These are phyloP conservation scores for Choreutis nemorana DNA, from an alignment of 2,888 invertebrate genomes.

Conservation along the genomic window DNA sequence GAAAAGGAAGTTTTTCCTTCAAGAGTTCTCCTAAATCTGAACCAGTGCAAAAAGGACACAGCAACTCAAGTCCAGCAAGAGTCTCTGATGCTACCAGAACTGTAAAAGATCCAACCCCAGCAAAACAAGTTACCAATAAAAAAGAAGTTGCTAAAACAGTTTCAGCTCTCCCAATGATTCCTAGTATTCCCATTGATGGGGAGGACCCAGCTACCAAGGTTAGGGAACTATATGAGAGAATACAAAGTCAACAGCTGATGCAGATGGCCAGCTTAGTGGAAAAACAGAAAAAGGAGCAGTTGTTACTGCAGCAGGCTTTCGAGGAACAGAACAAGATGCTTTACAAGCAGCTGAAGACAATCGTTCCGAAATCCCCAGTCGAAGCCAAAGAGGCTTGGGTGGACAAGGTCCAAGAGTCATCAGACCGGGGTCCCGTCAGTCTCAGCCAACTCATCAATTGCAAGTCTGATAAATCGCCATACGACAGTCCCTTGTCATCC, in stretches of 20 bases:
- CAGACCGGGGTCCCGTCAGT: slow-evolving; percentile 43
- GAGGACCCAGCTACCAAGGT: slow-evolving; percentile 44
- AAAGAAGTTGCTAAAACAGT: slow-evolving; percentile 10
- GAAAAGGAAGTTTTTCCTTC: slow-evolving; percentile 15
- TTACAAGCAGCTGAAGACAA: slow-evolving; percentile 52
- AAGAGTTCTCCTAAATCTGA: slow-evolving; percentile 29
- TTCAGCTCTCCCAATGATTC: slow-evolving; percentile 11
- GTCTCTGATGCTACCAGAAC: slow-evolving; percentile 17
- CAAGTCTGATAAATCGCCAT: slow-evolving; percentile 20
- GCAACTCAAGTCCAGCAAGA: slow-evolving; percentile 20
- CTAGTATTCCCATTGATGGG: no score
- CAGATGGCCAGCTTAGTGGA: slow-evolving; percentile 70
- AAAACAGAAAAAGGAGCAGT: slow-evolving; percentile 71
- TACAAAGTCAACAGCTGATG: slow-evolving; percentile 70
- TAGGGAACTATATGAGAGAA: slow-evolving; percentile 50
- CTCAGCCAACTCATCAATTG: slow-evolving; percentile 47
- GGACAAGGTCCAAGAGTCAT: slow-evolving; percentile 22
- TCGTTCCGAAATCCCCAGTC: slow-evolving; percentile 40
- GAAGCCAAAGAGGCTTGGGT: slow-evolving; percentile 46
- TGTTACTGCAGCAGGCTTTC: slow-evolving; percentile 69
- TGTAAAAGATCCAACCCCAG: slow-evolving; percentile 16
- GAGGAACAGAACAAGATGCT: slow-evolving; percentile 71
- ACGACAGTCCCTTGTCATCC: slow-evolving; percentile 24
- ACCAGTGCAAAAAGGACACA: slow-evolving; percentile 21
- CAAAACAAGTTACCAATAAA: slow-evolving; percentile 13